Base-by-base conservation (phyloP, 2,888 invertebrate genomes). In the Pyralis farinalis region DNA sequence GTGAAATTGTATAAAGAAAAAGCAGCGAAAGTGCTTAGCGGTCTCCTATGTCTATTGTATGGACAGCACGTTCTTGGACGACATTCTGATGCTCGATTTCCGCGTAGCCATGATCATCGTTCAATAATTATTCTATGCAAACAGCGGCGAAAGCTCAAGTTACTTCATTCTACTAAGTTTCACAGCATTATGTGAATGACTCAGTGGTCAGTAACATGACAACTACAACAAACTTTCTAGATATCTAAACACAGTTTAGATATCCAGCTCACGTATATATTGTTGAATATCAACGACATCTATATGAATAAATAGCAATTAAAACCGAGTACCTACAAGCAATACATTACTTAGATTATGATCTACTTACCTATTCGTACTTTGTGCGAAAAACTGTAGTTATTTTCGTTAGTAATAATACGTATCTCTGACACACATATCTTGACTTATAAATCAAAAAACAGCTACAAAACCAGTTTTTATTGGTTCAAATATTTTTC, bases 1-100 rank as follows among this genome's bases (percentile, higher is more conserved):
- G 85, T 86, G 86, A 85, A 86, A 87, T 78, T 63, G 63, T 68
- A 63, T 70, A 70, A 66, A 78, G 74, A 75, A 83, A 78, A 72
- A 71, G 74, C 54, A 85, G 87, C 77, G 87, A 87, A 87, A 87
- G 87, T 87, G 69, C 48, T 67, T 47, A 62, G 61, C 51, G 66
- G 71, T 70, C 75, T 70, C 78, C 63, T 49, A 60, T 55, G 71
- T 62, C 67, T 58, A 80, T 83, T 83, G 76, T 80, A 84, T 83
- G 76, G 60, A 51, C 49, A 60, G 63, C 86, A 83, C 86, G 85
- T 82, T 72, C 67, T 63, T 55, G 57, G 63, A 63, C 58, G 69
- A 69, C 73, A 74, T 65, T 74, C 70, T 54, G 50, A 66, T 65
- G 50, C 56, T 65, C 51, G 54, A 70, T 72, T 73, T 71, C 67